Percentiles rank a stretch among this genome's conserved stretches.
Evolutionary conservation across 1,140 invertebrate genomes (phyloP).

Genomic region (Octopus sinensis): DNA sequence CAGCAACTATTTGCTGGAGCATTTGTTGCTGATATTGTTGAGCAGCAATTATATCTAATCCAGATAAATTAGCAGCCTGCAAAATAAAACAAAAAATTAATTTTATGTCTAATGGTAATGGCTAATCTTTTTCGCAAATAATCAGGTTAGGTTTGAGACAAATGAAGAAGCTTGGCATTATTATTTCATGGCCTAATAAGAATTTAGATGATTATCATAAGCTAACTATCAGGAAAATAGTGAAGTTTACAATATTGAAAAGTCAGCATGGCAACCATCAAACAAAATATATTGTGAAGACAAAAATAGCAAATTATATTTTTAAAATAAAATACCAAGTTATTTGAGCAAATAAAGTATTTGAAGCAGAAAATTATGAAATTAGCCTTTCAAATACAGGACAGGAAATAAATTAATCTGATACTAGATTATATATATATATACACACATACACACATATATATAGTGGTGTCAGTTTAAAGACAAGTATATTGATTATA

Average conservation of each 20-base stretch:
- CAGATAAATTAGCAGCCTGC: conserved; percentile 43
- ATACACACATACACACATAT: no score
- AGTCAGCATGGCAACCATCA: neutral
- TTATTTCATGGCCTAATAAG: neutral
- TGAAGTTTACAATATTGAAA: neutral
- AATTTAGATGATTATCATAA: neutral
- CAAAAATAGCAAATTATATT: no score
- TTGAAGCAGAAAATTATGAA: no score
- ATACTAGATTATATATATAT: no score
- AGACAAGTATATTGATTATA: no score
- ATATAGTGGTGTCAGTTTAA: no score
- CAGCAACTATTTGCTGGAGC: conserved; percentile 7
- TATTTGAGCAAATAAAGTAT: no score
- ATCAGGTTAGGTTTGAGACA: neutral
- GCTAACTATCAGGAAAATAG: neutral
- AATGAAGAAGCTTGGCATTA: neutral
- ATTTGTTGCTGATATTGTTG: conserved; percentile 38
- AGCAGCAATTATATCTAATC: conserved; percentile 45
- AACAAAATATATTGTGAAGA: no score
- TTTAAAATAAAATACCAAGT: no score
- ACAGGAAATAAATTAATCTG: no score
- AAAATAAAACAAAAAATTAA: conserved; percentile 22
- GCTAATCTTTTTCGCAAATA: neutral
- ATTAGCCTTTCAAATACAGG: no score
- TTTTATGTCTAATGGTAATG: neutral